Percentiles rank a stretch among this genome's conserved stretches.
Evolutionary conservation across 2,888 invertebrate genomes (phyloP).

Genomic region (Lordiphosa fenestrarum): DNA sequence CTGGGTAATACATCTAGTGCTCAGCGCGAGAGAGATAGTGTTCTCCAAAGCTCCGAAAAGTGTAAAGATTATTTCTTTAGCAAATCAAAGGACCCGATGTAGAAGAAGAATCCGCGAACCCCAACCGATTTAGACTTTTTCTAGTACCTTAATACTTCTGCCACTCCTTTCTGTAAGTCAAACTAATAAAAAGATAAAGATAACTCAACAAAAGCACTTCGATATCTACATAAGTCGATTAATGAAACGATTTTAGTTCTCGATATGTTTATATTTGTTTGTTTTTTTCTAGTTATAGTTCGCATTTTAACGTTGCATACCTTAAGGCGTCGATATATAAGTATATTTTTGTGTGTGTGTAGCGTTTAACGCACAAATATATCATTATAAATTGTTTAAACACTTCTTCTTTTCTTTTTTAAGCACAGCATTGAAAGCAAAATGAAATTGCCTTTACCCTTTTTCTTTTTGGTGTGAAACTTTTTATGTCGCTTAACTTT

Average conservation of each 20-base stretch:
- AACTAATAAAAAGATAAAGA: too few species aligned
- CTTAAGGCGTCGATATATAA: slow-evolving; percentile 52
- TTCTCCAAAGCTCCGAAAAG: too few species aligned
- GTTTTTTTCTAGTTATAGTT: slow-evolving; percentile 19
- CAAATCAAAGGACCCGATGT: too few species aligned
- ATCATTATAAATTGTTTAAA: slow-evolving; percentile 30
- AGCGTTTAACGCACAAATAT: slow-evolving; percentile 60
- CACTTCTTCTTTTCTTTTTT: slow-evolving; percentile 28
- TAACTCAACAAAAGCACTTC: background rate
- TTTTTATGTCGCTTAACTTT: slow-evolving; percentile 11
- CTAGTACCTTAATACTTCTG: too few species aligned
- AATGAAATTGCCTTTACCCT: slow-evolving; percentile 46
- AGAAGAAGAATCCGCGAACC: too few species aligned
- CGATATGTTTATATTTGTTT: slow-evolving; percentile 56
- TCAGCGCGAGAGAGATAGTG: too few species aligned
- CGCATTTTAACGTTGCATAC: slow-evolving; percentile 45
- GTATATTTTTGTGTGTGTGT: slow-evolving; percentile 31
- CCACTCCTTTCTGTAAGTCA: too few species aligned
- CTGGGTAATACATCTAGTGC: too few species aligned
- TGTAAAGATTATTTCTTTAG: too few species aligned
- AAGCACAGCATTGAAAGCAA: slow-evolving; percentile 55
- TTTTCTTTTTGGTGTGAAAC: slow-evolving; percentile 22
- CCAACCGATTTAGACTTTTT: too few species aligned
- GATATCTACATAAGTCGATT: slow-evolving; percentile 24
- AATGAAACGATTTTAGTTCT: slow-evolving; percentile 48